Evolutionary conservation across 2,888 invertebrate genomes (phyloP).

Genomic region (Tetranychus truncatus): DNA sequence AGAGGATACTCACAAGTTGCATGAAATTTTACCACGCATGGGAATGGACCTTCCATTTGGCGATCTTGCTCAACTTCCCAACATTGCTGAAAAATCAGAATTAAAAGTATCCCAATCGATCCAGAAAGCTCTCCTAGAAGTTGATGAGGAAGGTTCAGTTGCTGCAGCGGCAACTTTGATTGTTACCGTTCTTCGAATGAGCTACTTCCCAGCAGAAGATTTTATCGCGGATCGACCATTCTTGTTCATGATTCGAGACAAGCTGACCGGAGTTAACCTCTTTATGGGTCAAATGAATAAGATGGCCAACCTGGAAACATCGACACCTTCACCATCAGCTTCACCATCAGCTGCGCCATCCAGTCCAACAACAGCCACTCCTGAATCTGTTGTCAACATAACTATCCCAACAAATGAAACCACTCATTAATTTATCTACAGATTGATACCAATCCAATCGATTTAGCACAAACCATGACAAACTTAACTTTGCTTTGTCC

Average conservation of each 20-base stretch:
- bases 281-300: neutral
- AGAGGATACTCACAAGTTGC: neutral
- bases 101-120: neutral
- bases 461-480: neutral
- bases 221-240: constrained; percentile 5
- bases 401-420: too few relatives aligned
- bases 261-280: neutral
- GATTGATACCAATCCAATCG: neutral
- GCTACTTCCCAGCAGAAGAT: neutral
- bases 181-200: neutral
- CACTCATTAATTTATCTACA: neutral
- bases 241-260: neutral
- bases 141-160: constrained; percentile 5
- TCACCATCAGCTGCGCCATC: neutral
- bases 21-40: neutral
- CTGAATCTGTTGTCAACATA: neutral
- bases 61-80: neutral
- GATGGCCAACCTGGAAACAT: neutral
- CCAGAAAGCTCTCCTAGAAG: neutral
- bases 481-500: neutral
- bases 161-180: neutral
- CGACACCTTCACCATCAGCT: neutral
- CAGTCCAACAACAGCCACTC: neutral
- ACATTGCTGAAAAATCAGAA: neutral
- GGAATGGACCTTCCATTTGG: neutral